Base-by-base conservation (phyloP, 2,888 invertebrate genomes). In the Cordilura impudica region DNA sequence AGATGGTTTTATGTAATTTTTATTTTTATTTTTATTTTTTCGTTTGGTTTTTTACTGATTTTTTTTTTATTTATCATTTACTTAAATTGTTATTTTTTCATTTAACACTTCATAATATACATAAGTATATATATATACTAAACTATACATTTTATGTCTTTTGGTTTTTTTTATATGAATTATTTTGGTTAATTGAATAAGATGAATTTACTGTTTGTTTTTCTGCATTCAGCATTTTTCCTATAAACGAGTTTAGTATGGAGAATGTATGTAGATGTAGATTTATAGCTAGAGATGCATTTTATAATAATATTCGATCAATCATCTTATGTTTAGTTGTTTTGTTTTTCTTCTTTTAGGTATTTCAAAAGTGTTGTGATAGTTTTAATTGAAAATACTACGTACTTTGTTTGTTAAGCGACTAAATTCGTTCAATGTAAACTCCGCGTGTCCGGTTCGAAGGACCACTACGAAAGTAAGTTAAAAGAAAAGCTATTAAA, bases 41-140 rank as follows among this genome's bases (percentile, higher is more conserved):
- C 31, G 26, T 47, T 49, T 63, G 61, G 26, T 53, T n/a, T 54
- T 66, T 8, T 14, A 58, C 45, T 49, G 19, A 35, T 60, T 21
- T 71, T 71, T 45, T 45, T n/a, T 29, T 23, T 54, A 35, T 71
- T 65, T 60, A 58, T 71, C 53, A 60, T 66, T 78, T 70, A 58
- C 74, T 60, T 79, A 56, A 70, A 51, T 78, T 78, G 66, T 78
- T 79, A 56, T 81, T 75, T n/a, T 76, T 58, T 69, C 70, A 70
- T 76, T 73, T 77, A 75, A 78, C 78, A 61, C 65, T 82, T 80
- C 82, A 67, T 83, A 83, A 81, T 82, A 78, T n/a, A n/a, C n/a
- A n/a, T n/a, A n/a, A n/a, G n/a, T n/a, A n/a, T n/a, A n/a, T n/a
- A n/a, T n/a, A n/a, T 81, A 81, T 82, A 70, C 81, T 81, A 78